Base-by-base conservation (phyloP, 2,888 invertebrate genomes). In the Pterobdella sp. region DNA sequence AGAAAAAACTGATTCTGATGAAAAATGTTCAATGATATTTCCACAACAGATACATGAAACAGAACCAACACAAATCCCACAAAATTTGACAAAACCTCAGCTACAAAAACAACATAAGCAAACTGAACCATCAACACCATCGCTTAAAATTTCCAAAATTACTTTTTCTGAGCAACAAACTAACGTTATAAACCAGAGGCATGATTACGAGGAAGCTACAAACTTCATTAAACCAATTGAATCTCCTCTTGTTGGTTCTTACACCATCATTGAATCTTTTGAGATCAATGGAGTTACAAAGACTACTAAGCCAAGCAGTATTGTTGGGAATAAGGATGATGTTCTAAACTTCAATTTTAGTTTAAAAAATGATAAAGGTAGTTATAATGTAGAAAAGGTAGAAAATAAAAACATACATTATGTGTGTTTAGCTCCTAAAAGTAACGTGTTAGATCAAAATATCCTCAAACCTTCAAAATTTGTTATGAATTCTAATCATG, bases 271-370 rank as follows among this genome's bases (percentile, higher is more conserved):
- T 3, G 60, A 56, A 26, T 56, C 60, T 56, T 22, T 56, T 3
- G 14, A 56, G 26, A 26, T 56, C n/a, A 56, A 56, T 56, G 60
- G 60, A 56, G 60, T 56, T 3, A 56, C 60, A 22, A 56, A 22
- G 26, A 26, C 60, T 3, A 56, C 4, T 22, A n/a, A 56, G n/a
- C 4, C 4, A 4, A 4, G n/a, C 3, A 3, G n/a, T 22, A 3
- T 22, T 22, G 60, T 56, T 22, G n/a, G n/a, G 4, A 3, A 3
- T 3, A 56, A 56, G 3, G 26, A 7, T n/a, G 60, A 56, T 3
- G 60, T 56, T 56, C 26, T 22, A 56, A 56, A 56, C 60, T 22
- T 56, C 60, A 56, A 3, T 56, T 56, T 26, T 22, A 56, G 60
- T 22, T 26, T 56, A n/a, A 56, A 56, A 26, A 56, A 22, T 26